Evolutionary conservation across 2,797 vertebrate species (phyloP), one percentile per base, ranked within the genome.

Genomic region (Catostomus latipinnis): DNA sequence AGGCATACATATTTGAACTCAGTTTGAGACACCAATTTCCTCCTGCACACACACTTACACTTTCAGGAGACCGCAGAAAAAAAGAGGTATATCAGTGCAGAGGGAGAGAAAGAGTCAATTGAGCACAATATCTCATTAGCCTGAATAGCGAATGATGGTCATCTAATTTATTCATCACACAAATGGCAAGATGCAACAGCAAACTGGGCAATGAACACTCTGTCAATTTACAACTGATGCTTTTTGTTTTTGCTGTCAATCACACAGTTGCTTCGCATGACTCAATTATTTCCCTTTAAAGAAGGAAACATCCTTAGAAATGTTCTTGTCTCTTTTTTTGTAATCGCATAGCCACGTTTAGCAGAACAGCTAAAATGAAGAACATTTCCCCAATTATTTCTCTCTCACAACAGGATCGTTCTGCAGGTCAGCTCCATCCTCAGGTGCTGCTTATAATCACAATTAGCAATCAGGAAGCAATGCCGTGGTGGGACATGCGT

Each of bases 391-490:
- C 80, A 76, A 88, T 91, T 89, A 84, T 84, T 73, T 60, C 78
- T 71, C 48, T 67, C 34, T 8, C 4, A 79, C 11, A 73, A 62
- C 66, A 57, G 82, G 62, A 69, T 58, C 46, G 16, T 65, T 58
- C 70, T 78, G 13, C 10, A 81, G 80, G 80, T 80, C 77, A 80
- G 56, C 71, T 70, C 58, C 71, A n/a, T 74, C 74, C 66, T 82
- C 80, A 60, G 78, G 80, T 82, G 80, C 74, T 85, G 34, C 78
- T 90, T 86, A 75, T 71, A 81, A 88, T 76, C 84, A 91, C 87
- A 91, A 90, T 89, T 82, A 84, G 77, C 83, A 89, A 91, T 92
- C 89, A 91, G 22, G 56, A 74, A 57, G 77, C 78, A 52, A 56
- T 78, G 67, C 78, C 13, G 74, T 49, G 14, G 52, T 18, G 67